Evolutionary conservation across 2,113 vertebrate genomes (phyloP).

Genomic region (Litocranius walleri): DNA sequence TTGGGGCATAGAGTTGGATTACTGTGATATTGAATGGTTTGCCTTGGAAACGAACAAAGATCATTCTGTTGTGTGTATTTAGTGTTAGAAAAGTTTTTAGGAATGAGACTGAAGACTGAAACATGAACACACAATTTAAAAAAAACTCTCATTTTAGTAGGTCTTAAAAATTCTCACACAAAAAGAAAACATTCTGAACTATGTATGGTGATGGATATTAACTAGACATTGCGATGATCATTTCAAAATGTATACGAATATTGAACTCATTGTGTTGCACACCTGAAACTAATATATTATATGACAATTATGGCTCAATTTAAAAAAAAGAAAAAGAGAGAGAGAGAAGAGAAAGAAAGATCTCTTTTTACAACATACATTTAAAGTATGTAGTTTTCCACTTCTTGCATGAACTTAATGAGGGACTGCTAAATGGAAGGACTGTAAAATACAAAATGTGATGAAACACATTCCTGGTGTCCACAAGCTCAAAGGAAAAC

Average conservation of each 20-base stretch:
- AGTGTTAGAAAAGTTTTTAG: neutral
- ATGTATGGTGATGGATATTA: neutral
- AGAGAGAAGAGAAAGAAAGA: neutral
- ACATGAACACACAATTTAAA: neutral
- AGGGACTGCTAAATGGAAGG: neutral
- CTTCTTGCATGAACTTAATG: neutral
- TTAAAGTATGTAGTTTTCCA: neutral
- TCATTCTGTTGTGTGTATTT: neutral
- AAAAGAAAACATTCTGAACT: neutral
- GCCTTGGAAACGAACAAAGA: no score
- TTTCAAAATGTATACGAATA: neutral
- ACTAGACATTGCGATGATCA: neutral
- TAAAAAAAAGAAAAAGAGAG: neutral
- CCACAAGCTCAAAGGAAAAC: neutral
- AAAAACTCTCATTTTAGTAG: neutral
- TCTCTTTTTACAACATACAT: neutral
- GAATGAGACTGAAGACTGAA: neutral
- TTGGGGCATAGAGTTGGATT: no score
- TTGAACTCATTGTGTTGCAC: neutral
- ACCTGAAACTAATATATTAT: neutral
- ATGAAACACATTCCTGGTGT: accelerated
- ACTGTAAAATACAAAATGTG: no score
- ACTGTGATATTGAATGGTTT: no score
- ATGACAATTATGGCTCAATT: neutral
- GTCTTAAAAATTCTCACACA: neutral